Conservation (phyloP, 1,140 invertebrate species). For the Galendromus occidentalis region DNA sequence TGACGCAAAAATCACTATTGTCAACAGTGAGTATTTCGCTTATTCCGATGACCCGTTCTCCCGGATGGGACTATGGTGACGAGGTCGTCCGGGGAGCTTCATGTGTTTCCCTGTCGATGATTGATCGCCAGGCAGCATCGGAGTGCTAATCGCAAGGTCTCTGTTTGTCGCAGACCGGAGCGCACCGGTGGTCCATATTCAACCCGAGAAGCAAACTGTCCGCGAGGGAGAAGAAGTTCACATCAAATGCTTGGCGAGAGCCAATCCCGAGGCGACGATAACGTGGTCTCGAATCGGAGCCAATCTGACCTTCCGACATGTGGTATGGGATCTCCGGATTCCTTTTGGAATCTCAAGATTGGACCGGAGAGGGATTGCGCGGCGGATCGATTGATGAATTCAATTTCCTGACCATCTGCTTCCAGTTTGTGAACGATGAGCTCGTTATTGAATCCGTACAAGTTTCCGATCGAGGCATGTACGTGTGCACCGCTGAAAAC, state of each 20-base stretch:
- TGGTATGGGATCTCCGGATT: conserved; percentile 5
- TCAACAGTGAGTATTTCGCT: conserved; percentile 20
- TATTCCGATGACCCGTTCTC: not conserved
- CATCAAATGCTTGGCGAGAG: conserved; percentile 47
- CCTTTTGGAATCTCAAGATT: not conserved
- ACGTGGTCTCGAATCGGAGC: conserved; percentile 58
- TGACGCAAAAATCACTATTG: conserved; percentile 30
- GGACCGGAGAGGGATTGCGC: too few relatives aligned
- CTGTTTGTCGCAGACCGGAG: conserved; percentile 17
- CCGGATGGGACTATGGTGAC: too few relatives aligned
- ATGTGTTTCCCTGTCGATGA: too few relatives aligned
- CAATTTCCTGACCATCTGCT: not conserved
- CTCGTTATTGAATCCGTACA: conserved; percentile 32
- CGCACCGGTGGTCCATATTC: conserved; percentile 37
- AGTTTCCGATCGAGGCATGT: conserved; percentile 53
- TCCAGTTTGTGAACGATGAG: conserved; percentile 11
- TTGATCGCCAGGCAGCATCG: too few relatives aligned
- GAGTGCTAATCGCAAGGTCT: not conserved
- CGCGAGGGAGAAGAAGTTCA: conserved; percentile 52
- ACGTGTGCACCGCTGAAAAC: conserved; percentile 47
- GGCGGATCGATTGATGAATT: too few relatives aligned
- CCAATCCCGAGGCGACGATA: conserved; percentile 44
- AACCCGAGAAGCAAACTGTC: conserved; percentile 45
- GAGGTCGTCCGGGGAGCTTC: too few relatives aligned
- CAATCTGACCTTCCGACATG: conserved; percentile 28